Conservation (phyloP, 35 echinoderm and acorn worm species). For the Acanthaster planci region DNA sequence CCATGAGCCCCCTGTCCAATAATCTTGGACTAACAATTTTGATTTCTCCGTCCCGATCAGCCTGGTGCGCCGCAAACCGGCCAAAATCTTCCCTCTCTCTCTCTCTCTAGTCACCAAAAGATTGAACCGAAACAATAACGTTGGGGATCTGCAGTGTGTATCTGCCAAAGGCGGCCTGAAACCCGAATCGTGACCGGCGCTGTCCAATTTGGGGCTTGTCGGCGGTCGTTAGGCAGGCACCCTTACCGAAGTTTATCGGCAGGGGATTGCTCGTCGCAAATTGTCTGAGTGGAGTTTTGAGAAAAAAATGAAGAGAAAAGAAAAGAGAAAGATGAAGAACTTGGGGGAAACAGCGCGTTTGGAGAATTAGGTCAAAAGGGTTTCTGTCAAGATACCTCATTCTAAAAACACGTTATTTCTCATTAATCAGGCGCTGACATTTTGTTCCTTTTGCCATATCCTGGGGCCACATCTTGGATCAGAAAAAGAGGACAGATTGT, state of each 20-base stretch:
- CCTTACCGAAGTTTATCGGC: conserved; percentile 1
- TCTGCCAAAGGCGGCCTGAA: conserved; percentile 24
- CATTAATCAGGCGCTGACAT: conserved; percentile 18
- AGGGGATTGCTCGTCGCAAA: conserved; percentile 8
- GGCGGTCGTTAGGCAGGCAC: conserved; percentile 25
- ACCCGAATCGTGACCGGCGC: not conserved
- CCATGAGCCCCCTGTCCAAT: conserved; percentile 13
- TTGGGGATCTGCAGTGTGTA: not conserved
- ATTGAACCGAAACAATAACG: conserved; percentile 23
- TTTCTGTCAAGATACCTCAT: conserved; percentile 3
- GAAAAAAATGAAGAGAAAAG: not conserved
- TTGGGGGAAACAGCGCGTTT: not conserved
- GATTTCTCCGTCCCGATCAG: not conserved
- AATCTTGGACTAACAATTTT: conserved; percentile 34
- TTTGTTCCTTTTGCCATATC: not conserved
- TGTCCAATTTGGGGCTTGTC: conserved; percentile 28
- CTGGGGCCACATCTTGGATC: not conserved
- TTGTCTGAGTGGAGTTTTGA: conserved; percentile 13
- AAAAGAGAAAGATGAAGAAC: too few relatives aligned
- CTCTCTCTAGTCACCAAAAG: not conserved
- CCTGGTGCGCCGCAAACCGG: not conserved
- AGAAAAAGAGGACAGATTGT: not conserved
- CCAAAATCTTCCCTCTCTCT: too few relatives aligned
- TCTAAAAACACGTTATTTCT: conserved; percentile 18
- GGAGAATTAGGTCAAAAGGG: conserved; percentile 1